Percentiles rank a stretch among this genome's conserved stretches.
These are phyloP conservation scores for Mesembrinibis cayennensis DNA, from an alignment of 2,113 vertebrate species.

Conservation along the genomic window DNA sequence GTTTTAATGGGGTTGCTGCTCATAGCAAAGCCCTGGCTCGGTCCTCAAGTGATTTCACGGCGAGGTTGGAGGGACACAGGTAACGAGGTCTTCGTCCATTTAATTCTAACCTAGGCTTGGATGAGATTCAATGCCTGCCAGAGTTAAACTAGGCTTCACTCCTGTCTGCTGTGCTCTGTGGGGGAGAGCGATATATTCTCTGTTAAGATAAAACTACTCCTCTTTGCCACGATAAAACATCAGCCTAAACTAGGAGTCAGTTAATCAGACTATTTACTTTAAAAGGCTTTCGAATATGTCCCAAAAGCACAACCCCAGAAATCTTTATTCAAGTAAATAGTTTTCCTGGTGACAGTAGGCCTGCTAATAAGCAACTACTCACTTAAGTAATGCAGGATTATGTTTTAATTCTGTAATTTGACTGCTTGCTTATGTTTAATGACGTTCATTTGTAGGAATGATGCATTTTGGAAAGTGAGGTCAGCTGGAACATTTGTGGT, in stretches of 20 bases:
- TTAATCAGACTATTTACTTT: not conserved
- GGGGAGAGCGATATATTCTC: not conserved
- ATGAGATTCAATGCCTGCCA: not conserved
- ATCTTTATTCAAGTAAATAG: not conserved
- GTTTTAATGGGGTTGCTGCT: not conserved
- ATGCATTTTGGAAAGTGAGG: conserved; percentile 12
- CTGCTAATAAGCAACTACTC: not conserved
- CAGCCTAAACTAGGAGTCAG: not conserved
- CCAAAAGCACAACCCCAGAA: not conserved
- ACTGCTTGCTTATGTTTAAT: not conserved
- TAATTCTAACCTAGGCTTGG: not conserved
- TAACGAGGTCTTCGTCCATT: not conserved
- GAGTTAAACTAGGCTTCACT: not conserved
- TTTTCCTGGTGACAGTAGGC: not conserved
- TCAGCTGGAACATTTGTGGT: conserved; percentile 21
- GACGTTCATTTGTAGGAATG: not conserved
- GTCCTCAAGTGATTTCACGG: not conserved
- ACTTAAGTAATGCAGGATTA: not conserved
- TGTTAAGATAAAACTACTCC: not conserved
- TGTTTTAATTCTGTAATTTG: not conserved
- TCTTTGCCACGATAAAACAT: not conserved
- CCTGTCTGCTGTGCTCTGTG: not conserved
- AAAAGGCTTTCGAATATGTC: not conserved
- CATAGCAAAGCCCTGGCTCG: not conserved
- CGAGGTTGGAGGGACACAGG: not conserved